phyloP scores from a whole-genome alignment of 23 tunicate genomes.

The Botrylloides violaceus region DNA sequence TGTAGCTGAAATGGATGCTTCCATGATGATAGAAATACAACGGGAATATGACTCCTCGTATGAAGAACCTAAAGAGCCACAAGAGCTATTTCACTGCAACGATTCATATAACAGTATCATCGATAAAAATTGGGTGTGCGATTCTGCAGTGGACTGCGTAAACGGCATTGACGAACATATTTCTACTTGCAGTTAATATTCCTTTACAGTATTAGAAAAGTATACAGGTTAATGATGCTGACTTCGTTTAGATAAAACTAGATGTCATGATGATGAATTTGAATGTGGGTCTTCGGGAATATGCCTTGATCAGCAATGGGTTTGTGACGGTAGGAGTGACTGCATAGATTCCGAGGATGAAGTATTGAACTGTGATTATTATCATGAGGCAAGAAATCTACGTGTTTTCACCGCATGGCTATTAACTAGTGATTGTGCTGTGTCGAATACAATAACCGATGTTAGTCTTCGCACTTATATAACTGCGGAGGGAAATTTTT shows the following conservation, averaged over 20 bases:
- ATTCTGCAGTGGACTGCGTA: not conserved
- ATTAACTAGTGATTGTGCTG: too few species aligned
- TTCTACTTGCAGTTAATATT: conserved; percentile 13
- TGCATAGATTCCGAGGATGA: conserved; percentile 4
- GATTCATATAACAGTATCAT: not conserved
- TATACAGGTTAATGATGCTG: too few species aligned
- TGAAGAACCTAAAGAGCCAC: too few species aligned
- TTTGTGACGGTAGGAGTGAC: conserved; percentile 3
- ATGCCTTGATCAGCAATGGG: conserved; percentile 1
- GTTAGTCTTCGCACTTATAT: too few species aligned
- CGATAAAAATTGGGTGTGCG: conserved; percentile 9
- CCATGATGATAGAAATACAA: too few species aligned
- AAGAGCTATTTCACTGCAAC: not conserved
- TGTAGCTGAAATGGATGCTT: too few species aligned
- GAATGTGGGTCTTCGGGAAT: conserved; percentile 4
- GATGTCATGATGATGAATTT: not conserved
- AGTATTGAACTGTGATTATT: not conserved
- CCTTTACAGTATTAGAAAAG: not conserved
- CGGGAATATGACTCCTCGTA: too few species aligned
- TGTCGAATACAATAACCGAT: too few species aligned
- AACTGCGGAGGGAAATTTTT: too few species aligned
- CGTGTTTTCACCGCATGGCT: too few species aligned
- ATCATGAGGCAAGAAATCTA: too few species aligned
- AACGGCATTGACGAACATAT: conserved; percentile 17
- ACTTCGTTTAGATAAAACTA: conserved; percentile 10